phyloP scores from a whole-genome alignment of 2,888 invertebrate species.

The Chrysomela aeneicollis region DNA sequence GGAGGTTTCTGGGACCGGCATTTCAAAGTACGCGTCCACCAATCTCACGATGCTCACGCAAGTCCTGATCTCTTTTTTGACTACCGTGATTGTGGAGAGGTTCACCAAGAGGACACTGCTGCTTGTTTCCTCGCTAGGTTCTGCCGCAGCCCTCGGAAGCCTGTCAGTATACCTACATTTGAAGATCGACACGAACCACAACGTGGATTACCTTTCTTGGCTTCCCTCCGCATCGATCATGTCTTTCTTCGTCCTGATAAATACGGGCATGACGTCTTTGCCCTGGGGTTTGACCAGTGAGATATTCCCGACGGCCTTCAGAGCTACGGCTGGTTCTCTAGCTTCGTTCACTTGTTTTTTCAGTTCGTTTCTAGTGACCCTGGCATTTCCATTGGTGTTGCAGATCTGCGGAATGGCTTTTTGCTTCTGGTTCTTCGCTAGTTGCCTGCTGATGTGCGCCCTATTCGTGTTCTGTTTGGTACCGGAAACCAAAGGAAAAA shows the following conservation, averaged over 20 bases:
- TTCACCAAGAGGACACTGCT: conserved; percentile 73
- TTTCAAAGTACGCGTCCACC: conserved; percentile 70
- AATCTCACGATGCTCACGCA: conserved; percentile 82
- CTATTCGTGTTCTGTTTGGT: conserved; percentile 42
- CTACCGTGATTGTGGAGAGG: conserved; percentile 78
- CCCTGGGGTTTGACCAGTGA: conserved; percentile 86
- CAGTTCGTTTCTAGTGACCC: conserved; percentile 41
- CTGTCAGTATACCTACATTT: conserved; percentile 41
- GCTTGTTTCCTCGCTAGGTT: conserved; percentile 73
- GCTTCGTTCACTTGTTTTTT: conserved; percentile 38
- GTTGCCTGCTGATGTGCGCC: conserved; percentile 31
- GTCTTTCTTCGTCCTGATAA: conserved; percentile 76
- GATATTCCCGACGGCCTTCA: conserved; percentile 74
- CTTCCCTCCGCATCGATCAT: conserved; percentile 71
- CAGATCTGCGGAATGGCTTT: conserved; percentile 39
- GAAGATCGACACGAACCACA: conserved; percentile 26
- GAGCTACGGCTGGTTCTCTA: conserved; percentile 71
- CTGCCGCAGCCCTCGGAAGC: conserved; percentile 63
- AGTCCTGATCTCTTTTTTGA: conserved; percentile 71
- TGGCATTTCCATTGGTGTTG: conserved; percentile 45
- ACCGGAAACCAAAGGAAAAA: conserved; percentile 43
- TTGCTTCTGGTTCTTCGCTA: conserved; percentile 44
- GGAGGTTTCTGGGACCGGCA: conserved; percentile 69
- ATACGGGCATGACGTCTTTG: conserved; percentile 74
- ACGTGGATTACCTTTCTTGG: conserved; percentile 65